Percentiles rank a stretch among this genome's conserved stretches.
These are phyloP conservation scores for Punctoribates punctum DNA, from an alignment of 2,888 invertebrate genomes.

Conservation along the genomic window DNA sequence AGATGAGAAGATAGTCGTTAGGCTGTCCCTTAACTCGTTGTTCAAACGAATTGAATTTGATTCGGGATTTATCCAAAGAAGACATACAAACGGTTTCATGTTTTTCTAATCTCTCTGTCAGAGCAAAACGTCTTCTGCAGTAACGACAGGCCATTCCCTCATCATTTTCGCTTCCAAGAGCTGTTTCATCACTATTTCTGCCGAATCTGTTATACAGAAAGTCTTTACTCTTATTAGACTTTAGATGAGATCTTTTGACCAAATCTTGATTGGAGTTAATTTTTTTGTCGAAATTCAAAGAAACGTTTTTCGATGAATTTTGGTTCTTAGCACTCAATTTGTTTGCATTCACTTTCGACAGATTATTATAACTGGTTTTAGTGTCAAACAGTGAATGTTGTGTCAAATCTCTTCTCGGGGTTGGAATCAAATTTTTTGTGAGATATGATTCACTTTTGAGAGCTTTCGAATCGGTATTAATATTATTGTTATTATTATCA, in stretches of 20 bases:
- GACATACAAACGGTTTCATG: conserved; percentile 6
- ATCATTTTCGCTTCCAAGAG: background rate
- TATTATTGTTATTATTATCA: conserved; percentile 16
- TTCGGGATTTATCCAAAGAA: background rate
- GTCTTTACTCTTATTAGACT: too few relatives aligned
- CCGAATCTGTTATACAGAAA: background rate
- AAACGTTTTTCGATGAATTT: too few relatives aligned
- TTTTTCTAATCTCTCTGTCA: background rate
- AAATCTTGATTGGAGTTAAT: too few relatives aligned
- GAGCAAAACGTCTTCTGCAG: background rate
- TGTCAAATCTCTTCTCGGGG: background rate
- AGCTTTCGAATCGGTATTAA: background rate
- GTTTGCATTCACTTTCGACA: too few relatives aligned
- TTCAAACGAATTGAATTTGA: background rate
- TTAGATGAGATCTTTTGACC: too few relatives aligned
- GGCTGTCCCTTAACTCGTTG: conserved; percentile 36
- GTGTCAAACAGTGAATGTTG: background rate
- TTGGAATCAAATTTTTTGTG: background rate
- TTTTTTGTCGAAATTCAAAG: too few relatives aligned
- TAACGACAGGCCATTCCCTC: conserved; percentile 16
- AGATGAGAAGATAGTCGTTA: background rate
- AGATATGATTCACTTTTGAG: background rate
- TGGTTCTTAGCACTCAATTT: too few relatives aligned
- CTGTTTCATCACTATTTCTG: background rate
- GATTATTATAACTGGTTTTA: background rate